These are phyloP conservation scores for Cuniculus paca DNA, from an alignment of 2,797 vertebrate species.

Conservation along the genomic window DNA sequence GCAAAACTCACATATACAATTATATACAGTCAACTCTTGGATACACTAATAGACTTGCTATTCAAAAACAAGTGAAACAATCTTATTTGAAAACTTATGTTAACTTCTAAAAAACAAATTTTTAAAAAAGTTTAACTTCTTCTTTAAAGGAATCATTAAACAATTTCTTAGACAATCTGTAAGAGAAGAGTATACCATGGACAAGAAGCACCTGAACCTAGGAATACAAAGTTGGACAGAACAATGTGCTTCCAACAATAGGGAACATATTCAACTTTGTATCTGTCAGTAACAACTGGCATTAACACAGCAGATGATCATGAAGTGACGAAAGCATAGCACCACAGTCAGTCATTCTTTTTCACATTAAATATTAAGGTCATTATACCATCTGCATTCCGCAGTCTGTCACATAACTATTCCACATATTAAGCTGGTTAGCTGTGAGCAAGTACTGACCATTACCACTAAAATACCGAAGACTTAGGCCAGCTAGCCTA, in stretches of 20 bases:
- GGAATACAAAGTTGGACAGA: background rate
- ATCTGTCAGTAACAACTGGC: background rate
- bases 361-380: conserved; percentile 23
- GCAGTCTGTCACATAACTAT: background rate
- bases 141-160: background rate
- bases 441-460: background rate
- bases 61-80: background rate
- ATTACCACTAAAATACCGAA: background rate
- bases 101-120: background rate
- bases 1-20: background rate
- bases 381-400: background rate
- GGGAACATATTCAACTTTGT: background rate
- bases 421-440: background rate
- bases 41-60: background rate
- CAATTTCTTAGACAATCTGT: background rate
- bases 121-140: background rate
- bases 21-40: background rate
- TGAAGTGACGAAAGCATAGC: background rate
- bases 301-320: background rate
- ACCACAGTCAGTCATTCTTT: background rate
- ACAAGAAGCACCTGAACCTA: background rate
- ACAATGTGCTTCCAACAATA: background rate
- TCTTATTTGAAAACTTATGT: background rate
- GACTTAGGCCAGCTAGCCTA: background rate
- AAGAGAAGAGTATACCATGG: conserved; percentile 13